Evolutionary conservation across 2,888 invertebrate genomes (phyloP), one percentile per base, ranked within the genome.

Genomic region (Diachrysia chrysitis): DNA sequence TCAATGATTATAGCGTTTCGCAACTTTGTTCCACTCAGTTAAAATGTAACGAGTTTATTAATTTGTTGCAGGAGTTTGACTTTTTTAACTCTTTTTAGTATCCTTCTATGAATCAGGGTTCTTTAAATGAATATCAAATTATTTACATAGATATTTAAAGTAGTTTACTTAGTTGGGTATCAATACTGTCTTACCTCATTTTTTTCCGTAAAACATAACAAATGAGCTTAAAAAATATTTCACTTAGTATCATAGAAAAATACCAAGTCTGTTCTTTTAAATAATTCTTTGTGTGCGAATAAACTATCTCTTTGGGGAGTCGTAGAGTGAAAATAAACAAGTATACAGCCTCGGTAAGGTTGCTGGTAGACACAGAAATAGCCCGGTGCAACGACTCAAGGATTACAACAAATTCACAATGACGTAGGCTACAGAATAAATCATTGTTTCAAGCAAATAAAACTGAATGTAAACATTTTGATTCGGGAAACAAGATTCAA

Each of bases 371-470:
- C 55, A 79, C 70, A 79, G 63, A 79, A 73, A 77, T 80, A 66
- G 65, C 63, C 35, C 17, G 29, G 14, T 55, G 32, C 59, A 46
- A 42, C 57, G 48, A 19, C 17, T 69, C 79, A 78, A 80, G 78
- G 81, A 77, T 68, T 51, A 53, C 78, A 63, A 65, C 75, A 69
- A 55, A 71, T 64, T 59, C 63, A 70, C 69, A 78, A 66, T 80
- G 78, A 68, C 60, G 70, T 51, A 56, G 46, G 23, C 64, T 35
- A 63, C 58, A 58, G 51, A 58, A 74, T 76, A 78, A 67, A 53
- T 73, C 71, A 78, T 73, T 76, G 66, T 72, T 62, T 21, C 63
- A 23, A 69, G 58, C 62, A 68, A 66, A 70, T 59, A 74, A 66
- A 72, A 73, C 66, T 46, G 56, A 68, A 76, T 53, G 63, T 73